Evolutionary conservation across 1,140 invertebrate genomes (phyloP).

Genomic region (Drosophila lini): DNA sequence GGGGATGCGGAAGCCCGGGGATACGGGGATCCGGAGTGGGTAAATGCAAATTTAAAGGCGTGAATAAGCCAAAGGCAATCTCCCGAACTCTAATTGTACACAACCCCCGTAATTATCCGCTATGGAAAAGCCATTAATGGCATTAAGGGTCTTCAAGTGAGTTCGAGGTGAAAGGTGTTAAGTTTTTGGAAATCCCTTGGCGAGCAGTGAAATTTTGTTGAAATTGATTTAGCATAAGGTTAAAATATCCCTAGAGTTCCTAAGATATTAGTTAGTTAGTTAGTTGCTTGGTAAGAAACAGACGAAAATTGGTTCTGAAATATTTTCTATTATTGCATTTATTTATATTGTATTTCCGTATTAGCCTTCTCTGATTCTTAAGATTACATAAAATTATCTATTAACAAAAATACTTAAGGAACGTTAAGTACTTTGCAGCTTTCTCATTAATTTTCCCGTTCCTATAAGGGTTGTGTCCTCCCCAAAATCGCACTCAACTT

Average conservation of each 20-base stretch:
- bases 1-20: neutral
- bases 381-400: neutral
- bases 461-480: constrained; percentile 3
- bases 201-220: neutral
- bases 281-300: too few relatives aligned
- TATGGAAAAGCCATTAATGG: constrained; percentile 83
- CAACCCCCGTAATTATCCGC: constrained; percentile 81
- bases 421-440: neutral
- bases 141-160: constrained; percentile 64
- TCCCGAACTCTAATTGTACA: constrained; percentile 74
- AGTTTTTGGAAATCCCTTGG: constrained; percentile 16
- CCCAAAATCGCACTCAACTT: constrained; percentile 24
- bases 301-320: neutral
- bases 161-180: constrained; percentile 22
- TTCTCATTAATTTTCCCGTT: constrained; percentile 8
- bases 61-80: constrained; percentile 76
- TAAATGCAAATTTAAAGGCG: constrained; percentile 83
- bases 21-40: constrained; percentile 3
- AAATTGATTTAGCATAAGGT: constrained; percentile 1
- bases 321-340: neutral
- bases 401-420: constrained; percentile 1
- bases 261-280: neutral
- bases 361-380: neutral
- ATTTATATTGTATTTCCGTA: neutral
- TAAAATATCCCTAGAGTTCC: neutral